phyloP scores from a whole-genome alignment of 2,888 invertebrate species.

The Drosophila recens region DNA sequence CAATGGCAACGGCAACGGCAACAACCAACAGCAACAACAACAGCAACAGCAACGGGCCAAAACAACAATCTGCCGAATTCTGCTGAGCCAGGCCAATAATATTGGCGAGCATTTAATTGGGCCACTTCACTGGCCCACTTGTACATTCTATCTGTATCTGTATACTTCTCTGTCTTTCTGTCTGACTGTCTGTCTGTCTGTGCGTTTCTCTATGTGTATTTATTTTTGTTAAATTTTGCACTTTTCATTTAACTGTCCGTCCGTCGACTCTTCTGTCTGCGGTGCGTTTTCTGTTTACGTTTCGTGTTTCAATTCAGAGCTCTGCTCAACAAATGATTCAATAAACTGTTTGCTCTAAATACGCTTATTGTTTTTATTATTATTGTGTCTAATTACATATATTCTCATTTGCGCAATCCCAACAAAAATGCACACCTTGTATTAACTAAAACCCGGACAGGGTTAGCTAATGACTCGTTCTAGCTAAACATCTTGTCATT shows the following conservation, averaged over 20 bases:
- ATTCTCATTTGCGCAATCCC: neutral
- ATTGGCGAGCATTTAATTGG: constrained; percentile 45
- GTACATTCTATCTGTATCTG: neutral
- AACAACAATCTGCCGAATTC: constrained; percentile 22
- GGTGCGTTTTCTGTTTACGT: constrained; percentile 33
- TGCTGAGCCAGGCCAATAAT: constrained; percentile 57
- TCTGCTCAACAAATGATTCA: constrained; percentile 26
- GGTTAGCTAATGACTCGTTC: neutral
- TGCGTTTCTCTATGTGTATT: constrained; percentile 21
- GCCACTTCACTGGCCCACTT: constrained; percentile 62
- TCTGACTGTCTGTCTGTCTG: neutral
- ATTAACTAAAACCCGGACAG: neutral
- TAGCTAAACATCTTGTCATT: neutral
- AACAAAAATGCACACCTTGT: neutral
- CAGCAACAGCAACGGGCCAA: constrained; percentile 24
- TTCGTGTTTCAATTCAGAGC: constrained; percentile 18
- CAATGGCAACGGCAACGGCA: neutral
- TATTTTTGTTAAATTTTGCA: constrained; percentile 42
- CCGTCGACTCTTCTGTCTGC: constrained; percentile 7
- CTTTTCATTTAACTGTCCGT: constrained; percentile 24
- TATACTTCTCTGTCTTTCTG: neutral
- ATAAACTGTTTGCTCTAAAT: constrained; percentile 41
- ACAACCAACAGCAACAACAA: neutral
- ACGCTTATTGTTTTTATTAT: constrained; percentile 4
- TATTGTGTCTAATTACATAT: neutral